Evolutionary conservation across 92 coral and sea anemone species (phyloP), one percentile per base, ranked within the genome.

Genomic region (Ricordea florida): DNA sequence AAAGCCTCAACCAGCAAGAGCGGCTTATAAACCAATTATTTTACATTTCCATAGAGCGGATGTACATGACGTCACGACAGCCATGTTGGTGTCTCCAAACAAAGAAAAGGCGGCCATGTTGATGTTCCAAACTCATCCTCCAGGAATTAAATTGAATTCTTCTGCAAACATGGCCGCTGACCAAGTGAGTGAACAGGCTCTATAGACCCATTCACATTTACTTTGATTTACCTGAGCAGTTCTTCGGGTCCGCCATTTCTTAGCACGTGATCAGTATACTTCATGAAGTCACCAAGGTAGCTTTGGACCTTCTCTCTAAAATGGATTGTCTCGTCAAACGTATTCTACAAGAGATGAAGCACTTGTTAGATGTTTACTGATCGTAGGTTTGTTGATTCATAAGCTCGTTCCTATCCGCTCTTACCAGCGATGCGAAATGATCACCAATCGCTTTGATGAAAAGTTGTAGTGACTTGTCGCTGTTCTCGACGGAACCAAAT

Each of bases 201-300:
- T n/a, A n/a, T n/a, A n/a, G n/a, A n/a, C n/a, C n/a, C n/a, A 3
- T 10, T 0, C 50, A 15, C 21, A 15, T 44, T 14, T 44, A 20
- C 5, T 3, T 9, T 26, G 2, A 22, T 74, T 66, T 62, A 94
- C 98, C 97, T 85, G 26, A 94, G 66, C 29, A 83, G 90, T 46
- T 94, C 94, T n/a, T 82, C 76, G 14, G 99, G 97, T 40, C 89
- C 92, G 8, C 78, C 90, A 44, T 60, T 82, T 23, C 59, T 72
- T 35, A 96, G 40, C 48, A 89, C 92, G 41, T 76, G 74, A 48
- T 96, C 99, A 27, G 70, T 82, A 35, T 89, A 92, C 70, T 96
- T 96, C 58, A 84, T 68, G 26, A 96, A 83, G 52, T 96, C 96
- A 42, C 99, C 99, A 46, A 96, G 56, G 66, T 92, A 88, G 13